phyloP scores from a whole-genome alignment of 2,113 vertebrate species.

The Oostethus manadensis region DNA sequence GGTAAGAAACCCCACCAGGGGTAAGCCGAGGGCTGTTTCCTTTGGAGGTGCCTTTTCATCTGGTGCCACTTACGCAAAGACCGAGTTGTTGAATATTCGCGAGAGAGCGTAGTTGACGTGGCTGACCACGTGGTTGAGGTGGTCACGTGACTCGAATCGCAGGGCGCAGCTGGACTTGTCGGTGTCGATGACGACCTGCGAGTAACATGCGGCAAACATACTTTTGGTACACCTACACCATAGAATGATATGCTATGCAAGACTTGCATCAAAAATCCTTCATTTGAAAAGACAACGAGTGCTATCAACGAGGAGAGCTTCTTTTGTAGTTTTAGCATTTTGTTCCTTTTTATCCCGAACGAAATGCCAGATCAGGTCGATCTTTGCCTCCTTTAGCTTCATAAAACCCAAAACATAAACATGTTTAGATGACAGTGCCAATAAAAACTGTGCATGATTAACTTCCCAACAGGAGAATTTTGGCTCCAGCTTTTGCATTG shows the following conservation, averaged over 20 bases:
- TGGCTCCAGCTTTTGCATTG: neutral
- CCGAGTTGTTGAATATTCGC: conserved; percentile 81
- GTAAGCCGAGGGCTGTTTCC: neutral
- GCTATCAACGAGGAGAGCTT: too few species aligned
- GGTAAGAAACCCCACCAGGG: conserved; percentile 15
- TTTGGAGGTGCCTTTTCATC: neutral
- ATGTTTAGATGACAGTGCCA: too few species aligned
- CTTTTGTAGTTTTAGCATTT: too few species aligned
- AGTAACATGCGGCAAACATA: conserved; percentile 1
- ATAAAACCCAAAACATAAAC: too few species aligned
- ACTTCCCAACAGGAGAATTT: too few species aligned
- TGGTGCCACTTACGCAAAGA: conserved; percentile 73
- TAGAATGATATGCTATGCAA: neutral
- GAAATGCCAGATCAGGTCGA: too few species aligned
- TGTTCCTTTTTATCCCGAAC: too few species aligned
- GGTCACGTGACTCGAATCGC: conserved; percentile 72
- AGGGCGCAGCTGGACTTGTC: conserved; percentile 77
- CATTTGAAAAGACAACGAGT: too few species aligned
- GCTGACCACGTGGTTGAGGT: conserved; percentile 77
- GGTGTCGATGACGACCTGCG: conserved; percentile 80
- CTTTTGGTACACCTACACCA: neutral
- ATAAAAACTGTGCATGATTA: too few species aligned
- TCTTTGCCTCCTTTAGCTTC: too few species aligned
- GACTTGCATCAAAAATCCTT: neutral
- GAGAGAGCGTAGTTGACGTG: conserved; percentile 79